These are phyloP conservation scores for Megaceryle alcyon DNA, from an alignment of 2,797 vertebrate genomes.

Conservation along the genomic window DNA sequence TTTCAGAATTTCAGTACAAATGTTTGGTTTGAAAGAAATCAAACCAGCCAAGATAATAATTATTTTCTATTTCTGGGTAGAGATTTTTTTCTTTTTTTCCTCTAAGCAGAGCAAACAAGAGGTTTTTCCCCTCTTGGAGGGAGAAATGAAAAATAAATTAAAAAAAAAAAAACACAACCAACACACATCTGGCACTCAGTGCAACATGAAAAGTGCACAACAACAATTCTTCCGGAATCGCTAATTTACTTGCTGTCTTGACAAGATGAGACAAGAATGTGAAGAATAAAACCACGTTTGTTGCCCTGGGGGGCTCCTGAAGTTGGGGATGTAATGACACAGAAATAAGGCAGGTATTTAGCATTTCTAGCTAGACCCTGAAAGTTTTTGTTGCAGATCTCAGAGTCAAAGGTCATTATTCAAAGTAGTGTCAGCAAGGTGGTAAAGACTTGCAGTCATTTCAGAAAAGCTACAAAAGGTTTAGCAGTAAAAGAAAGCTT, in stretches of 20 bases:
- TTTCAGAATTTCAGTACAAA: slow-evolving; percentile 3
- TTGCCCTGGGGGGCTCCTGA: background rate
- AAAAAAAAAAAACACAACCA: background rate
- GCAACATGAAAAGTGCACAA: background rate
- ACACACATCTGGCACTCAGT: background rate
- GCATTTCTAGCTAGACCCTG: background rate
- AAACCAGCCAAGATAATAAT: background rate
- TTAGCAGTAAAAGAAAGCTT: background rate
- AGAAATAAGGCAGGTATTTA: slow-evolving; percentile 17
- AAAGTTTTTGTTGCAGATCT: slow-evolving; percentile 39
- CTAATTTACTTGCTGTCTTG: slow-evolving; percentile 24
- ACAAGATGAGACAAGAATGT: background rate
- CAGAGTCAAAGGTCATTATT: slow-evolving; percentile 24
- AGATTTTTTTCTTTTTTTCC: background rate
- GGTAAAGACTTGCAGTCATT: slow-evolving; percentile 1
- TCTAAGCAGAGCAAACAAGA: background rate
- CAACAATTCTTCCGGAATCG: background rate
- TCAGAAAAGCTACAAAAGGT: slow-evolving; percentile 1
- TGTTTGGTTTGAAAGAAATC: background rate
- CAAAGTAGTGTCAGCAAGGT: background rate
- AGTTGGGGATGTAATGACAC: background rate
- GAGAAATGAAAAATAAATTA: background rate
- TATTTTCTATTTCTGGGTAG: background rate
- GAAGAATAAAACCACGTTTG: slow-evolving; percentile 8
- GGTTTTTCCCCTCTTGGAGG: background rate